phyloP scores from a whole-genome alignment of 2,888 invertebrate species.

The Drosophila kambysellisi region DNA sequence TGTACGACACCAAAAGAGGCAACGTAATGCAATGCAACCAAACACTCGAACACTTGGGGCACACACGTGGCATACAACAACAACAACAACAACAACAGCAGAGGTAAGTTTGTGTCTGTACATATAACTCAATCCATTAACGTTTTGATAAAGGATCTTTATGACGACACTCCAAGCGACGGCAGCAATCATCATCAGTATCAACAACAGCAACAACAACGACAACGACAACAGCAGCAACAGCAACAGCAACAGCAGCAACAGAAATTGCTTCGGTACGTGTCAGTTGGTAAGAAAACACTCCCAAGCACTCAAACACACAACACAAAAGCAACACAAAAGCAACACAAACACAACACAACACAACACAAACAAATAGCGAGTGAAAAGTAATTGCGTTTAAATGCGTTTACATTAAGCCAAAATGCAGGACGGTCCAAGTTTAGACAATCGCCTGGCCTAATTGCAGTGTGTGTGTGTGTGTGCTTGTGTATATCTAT shows the following conservation, averaged over 20 bases:
- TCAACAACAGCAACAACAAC: constrained; percentile 42
- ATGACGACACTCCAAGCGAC: constrained; percentile 82
- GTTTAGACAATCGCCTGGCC: constrained; percentile 53
- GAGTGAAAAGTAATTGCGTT: constrained; percentile 80
- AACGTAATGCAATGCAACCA: constrained; percentile 24
- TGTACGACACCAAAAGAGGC: constrained; percentile 27
- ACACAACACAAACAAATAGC: constrained; percentile 16
- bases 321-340: constrained; percentile 10
- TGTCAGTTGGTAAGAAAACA: constrained; percentile 63
- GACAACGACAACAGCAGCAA: neutral
- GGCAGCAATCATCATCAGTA: constrained; percentile 77
- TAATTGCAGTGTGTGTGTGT: constrained; percentile 57
- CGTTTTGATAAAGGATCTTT: constrained; percentile 82
- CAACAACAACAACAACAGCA: constrained; percentile 14
- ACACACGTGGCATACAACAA: constrained; percentile 44
- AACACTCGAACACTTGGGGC: constrained; percentile 22
- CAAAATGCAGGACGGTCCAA: constrained; percentile 62
- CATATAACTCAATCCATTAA: constrained; percentile 82
- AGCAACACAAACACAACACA: neutral
- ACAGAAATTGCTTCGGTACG: constrained; percentile 70
- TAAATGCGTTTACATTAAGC: constrained; percentile 80
- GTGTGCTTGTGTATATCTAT: constrained; percentile 44
- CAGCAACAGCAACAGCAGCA: constrained; percentile 17
- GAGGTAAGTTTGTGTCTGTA: constrained; percentile 15
- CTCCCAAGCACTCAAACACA: constrained; percentile 24